These are phyloP conservation scores for Sprattus sprattus DNA, from an alignment of 2,113 vertebrate genomes.

Conservation along the genomic window DNA sequence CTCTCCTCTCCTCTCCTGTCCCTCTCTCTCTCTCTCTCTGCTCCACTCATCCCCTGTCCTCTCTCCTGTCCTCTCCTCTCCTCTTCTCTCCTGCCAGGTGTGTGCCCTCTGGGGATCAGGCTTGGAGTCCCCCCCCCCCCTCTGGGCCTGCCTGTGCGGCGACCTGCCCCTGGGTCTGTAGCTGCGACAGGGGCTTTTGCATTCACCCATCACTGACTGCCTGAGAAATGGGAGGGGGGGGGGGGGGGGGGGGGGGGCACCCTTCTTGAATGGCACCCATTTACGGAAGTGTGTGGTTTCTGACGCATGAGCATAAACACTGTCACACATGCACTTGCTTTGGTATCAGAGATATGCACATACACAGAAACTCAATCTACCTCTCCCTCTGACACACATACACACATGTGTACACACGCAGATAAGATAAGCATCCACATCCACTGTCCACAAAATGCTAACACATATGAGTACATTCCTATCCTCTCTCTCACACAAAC, in stretches of 20 bases:
- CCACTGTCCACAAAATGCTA: too few species aligned
- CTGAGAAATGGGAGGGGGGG: background rate
- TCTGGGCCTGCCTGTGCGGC: constrained; percentile 33
- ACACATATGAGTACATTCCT: background rate
- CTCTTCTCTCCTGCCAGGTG: constrained; percentile 79
- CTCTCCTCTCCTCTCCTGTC: background rate
- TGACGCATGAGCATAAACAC: background rate
- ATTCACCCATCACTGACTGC: too few species aligned
- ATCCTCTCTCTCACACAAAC: background rate
- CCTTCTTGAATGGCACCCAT: background rate
- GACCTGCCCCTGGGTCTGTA: background rate
- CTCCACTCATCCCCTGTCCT: constrained; percentile 56
- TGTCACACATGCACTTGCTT: background rate
- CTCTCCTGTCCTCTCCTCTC: background rate
- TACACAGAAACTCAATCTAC: background rate
- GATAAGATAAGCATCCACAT: background rate
- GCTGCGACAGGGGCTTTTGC: background rate
- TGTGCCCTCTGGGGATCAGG: constrained; percentile 83
- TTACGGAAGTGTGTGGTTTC: background rate
- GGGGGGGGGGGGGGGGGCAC: background rate
- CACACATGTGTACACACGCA: constrained; percentile 7
- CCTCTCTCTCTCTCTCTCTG: constrained; percentile 61
- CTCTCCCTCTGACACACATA: background rate
- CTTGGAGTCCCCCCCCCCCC: constrained; percentile 59
- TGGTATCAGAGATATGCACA: background rate